Evolutionary conservation across 2,797 vertebrate species (phyloP).

Genomic region (Notolepis coatsorum): DNA sequence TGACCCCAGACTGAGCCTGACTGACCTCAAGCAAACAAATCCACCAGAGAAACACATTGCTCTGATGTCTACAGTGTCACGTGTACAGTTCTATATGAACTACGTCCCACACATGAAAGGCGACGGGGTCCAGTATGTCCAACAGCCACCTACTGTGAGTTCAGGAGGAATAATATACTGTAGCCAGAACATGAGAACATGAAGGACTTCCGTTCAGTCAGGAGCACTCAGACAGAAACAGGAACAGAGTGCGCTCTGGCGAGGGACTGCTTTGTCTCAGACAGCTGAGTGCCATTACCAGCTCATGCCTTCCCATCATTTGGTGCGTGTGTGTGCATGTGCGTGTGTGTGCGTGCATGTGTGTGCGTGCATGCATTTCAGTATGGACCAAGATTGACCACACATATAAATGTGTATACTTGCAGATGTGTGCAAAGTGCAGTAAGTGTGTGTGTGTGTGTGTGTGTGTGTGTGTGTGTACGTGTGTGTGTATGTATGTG

Average conservation of each 20-base stretch:
- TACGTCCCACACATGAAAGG: not conserved
- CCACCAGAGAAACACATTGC: not conserved
- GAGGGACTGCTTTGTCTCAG: conserved; percentile 45
- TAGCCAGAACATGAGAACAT: conserved; percentile 13
- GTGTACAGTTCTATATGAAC: not conserved
- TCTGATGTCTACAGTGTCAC: not conserved
- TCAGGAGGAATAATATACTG: conserved; percentile 41
- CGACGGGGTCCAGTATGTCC: not conserved
- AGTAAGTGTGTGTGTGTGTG: not conserved
- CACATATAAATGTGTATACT: too few relatives aligned
- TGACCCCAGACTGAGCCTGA: too few relatives aligned
- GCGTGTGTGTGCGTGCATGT: not conserved
- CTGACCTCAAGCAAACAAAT: not conserved
- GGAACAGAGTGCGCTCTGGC: conserved; percentile 34
- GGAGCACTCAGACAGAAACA: conserved; percentile 52
- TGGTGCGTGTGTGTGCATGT: conserved; percentile 19
- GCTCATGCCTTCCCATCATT: conserved; percentile 63
- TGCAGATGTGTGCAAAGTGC: too few relatives aligned
- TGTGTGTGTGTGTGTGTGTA: not conserved
- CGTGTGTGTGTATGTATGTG: not conserved
- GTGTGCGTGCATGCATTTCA: not conserved
- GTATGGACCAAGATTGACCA: too few relatives aligned
- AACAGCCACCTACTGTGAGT: not conserved
- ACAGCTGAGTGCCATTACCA: conserved; percentile 59
- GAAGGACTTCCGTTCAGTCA: conserved; percentile 41